phyloP scores from a whole-genome alignment of 2,797 vertebrate genomes.

The Podarcis siculus region DNA sequence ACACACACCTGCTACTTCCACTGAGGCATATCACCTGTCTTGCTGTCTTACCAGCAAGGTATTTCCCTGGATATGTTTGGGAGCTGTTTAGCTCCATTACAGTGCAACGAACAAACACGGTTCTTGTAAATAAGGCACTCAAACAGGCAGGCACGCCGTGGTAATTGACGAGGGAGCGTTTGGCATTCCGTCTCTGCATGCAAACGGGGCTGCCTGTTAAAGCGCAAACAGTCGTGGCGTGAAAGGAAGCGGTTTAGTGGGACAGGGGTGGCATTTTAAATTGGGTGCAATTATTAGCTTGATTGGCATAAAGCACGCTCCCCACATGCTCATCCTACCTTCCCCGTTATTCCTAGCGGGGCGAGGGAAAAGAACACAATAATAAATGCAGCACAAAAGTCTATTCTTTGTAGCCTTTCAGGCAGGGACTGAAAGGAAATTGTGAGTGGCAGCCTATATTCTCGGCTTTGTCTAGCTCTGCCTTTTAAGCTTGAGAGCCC shows the following conservation, averaged over 20 bases:
- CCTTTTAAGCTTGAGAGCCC: not conserved
- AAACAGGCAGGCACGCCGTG: not conserved
- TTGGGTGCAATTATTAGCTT: not conserved
- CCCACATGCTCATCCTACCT: not conserved
- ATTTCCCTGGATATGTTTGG: not conserved
- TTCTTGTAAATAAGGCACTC: constrained; percentile 11
- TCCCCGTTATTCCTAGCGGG: not conserved
- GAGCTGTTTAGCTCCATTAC: not conserved
- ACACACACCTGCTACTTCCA: not conserved
- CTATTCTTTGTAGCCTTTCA: not conserved
- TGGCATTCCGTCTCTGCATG: not conserved
- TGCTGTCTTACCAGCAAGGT: not conserved
- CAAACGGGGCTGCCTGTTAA: constrained; percentile 11
- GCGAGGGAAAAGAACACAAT: not conserved
- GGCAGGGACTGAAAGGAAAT: not conserved
- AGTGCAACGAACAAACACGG: not conserved
- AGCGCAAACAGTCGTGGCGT: not conserved
- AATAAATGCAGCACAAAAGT: not conserved
- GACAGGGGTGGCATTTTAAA: not conserved
- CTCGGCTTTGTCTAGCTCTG: not conserved
- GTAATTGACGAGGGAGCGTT: constrained; percentile 1
- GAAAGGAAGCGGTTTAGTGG: not conserved
- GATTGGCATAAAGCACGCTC: not conserved
- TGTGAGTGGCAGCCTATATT: not conserved
- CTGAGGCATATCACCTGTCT: not conserved